Evolutionary conservation across 2,888 invertebrate species (phyloP), one percentile per base, ranked within the genome.

Genomic region (Lordiphosa fenestrarum): DNA sequence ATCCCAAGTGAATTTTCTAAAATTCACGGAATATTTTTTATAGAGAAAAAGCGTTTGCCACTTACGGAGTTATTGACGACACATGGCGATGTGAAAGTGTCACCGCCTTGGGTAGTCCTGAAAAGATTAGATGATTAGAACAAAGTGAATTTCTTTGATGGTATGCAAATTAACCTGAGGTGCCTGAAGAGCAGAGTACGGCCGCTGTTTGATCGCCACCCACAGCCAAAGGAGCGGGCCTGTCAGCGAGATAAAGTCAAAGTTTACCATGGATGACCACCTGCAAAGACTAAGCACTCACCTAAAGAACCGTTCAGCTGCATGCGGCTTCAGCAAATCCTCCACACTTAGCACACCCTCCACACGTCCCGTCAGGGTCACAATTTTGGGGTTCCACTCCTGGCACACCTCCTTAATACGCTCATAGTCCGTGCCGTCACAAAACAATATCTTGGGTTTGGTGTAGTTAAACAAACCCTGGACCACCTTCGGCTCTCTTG

Each of bases 121-220:
- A 15, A 15, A 15, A 15, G 15, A 15, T 15, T 1, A 15, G 15
- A 15, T 15, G 15, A 15, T 15, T 15, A 15, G 15, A 15, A 15
- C 15, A 15, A 15, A 15, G 15, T 15, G 15, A 2, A 15, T 15
- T 15, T 15, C 1, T 15, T 15, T 15, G 15, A 15, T 15, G 15
- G 1, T 15, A 15, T 15, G 2, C 15, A 15, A 15, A 15, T 15
- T 15, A 15, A 4, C 87, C 87, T 0, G 78, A 64, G 4, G 85
- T 82, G 25, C 86, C 86, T 3, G 85, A 85, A 1, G 86, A 85
- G 52, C 84, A 77, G 6, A 86, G 33, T 40, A 86, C 72, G 6
- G 62, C 64, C 0, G 73, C 74, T 0, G 61, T 61, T 19, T 82
- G 74, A 44, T 74, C 70, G 1, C 58, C 60, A 53, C 70, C 51